Evolutionary conservation across 2,797 vertebrate species (phyloP).

Genomic region (Phrynocephalus vlangalii): DNA sequence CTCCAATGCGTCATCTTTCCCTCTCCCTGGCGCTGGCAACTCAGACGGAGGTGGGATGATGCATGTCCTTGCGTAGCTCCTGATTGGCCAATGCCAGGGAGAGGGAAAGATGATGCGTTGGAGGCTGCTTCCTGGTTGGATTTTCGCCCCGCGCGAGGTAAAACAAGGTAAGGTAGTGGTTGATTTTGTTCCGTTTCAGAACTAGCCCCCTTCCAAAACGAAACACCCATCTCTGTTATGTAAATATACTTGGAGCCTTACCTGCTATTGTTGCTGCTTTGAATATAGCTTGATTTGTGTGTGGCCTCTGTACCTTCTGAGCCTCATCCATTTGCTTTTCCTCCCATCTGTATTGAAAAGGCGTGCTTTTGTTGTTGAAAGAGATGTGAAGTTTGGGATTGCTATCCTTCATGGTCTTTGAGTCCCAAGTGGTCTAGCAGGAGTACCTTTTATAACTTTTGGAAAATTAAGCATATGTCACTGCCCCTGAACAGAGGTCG

Average conservation of each 20-base stretch:
- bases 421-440: neutral
- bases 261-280: neutral
- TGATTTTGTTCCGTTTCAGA: too few species aligned
- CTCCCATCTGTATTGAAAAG: neutral
- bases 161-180: too few species aligned
- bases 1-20: too few species aligned
- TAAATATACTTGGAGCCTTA: neutral
- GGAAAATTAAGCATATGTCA: neutral
- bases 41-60: too few species aligned
- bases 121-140: too few species aligned
- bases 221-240: neutral
- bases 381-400: neutral
- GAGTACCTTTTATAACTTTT: neutral
- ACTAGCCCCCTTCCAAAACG: too few species aligned
- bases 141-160: too few species aligned
- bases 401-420: neutral
- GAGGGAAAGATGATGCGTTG: too few species aligned
- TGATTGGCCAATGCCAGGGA: too few species aligned
- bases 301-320: neutral
- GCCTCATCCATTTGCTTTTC: neutral
- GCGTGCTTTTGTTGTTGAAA: neutral
- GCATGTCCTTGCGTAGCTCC: too few species aligned
- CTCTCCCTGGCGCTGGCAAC: too few species aligned
- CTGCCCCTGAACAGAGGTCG: neutral
- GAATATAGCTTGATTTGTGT: neutral